These are phyloP conservation scores for Hylia prasina DNA, from an alignment of 2,113 vertebrate genomes.

Conservation along the genomic window DNA sequence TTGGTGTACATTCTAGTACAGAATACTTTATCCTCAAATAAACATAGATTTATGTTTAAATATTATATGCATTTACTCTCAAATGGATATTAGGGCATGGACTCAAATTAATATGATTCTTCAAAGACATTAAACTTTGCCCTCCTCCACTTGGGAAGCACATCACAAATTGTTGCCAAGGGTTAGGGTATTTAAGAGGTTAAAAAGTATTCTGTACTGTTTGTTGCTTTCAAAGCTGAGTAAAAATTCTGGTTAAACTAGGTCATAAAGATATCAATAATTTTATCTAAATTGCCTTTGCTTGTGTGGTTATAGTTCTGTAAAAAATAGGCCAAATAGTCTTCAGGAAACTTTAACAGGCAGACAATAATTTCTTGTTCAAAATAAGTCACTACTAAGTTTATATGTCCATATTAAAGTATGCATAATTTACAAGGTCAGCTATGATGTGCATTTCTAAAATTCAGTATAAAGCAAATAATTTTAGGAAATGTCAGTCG, in stretches of 20 bases:
- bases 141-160: neutral
- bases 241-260: conserved; percentile 17
- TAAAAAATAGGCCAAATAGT: neutral
- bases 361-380: neutral
- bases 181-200: neutral
- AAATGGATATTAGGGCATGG: neutral
- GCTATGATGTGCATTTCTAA: neutral
- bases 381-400: neutral
- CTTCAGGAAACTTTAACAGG: neutral
- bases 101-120: neutral
- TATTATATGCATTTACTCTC: neutral
- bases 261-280: conserved; percentile 37
- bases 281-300: conserved; percentile 61
- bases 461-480: neutral
- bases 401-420: neutral
- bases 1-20: neutral
- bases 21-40: neutral
- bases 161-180: neutral
- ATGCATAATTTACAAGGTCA: neutral
- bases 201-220: neutral
- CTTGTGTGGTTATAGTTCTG: conserved; percentile 36
- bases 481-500: neutral
- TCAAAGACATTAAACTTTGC: neutral
- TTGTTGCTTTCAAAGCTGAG: neutral
- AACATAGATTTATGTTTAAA: neutral